Evolutionary conservation across 2,888 invertebrate genomes (phyloP).

Genomic region (Holacanthella duospinosa): DNA sequence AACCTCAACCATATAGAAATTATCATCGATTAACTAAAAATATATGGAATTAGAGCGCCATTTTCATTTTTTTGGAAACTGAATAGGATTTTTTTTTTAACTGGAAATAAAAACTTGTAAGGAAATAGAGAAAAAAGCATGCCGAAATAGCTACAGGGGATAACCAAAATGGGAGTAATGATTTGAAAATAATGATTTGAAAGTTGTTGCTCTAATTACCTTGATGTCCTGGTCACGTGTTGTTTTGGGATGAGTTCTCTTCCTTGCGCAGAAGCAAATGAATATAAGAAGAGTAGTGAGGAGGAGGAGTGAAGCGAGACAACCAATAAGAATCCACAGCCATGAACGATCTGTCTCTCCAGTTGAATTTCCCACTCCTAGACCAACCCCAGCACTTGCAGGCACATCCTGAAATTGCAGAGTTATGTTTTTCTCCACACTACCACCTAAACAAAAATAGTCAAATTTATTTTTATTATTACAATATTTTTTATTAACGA

Average conservation of each 20-base stretch:
- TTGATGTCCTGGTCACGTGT: slow-evolving; percentile 28
- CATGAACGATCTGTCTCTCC: slow-evolving; percentile 19
- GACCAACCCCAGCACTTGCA: slow-evolving; percentile 23
- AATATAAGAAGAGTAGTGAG: slow-evolving; percentile 21
- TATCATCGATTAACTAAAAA: no score
- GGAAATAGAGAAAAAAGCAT: no score
- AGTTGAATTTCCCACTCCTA: slow-evolving; percentile 19
- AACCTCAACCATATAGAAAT: no score
- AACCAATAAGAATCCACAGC: slow-evolving; percentile 27
- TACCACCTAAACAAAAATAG: slow-evolving; percentile 60
- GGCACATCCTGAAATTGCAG: slow-evolving; percentile 45
- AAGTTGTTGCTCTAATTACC: no score
- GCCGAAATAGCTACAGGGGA: no score
- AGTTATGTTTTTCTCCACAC: slow-evolving; percentile 62
- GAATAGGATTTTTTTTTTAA: no score
- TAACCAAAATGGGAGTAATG: no score
- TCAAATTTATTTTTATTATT: neutral
- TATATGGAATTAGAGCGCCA: no score
- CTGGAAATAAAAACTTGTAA: no score
- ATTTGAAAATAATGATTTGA: no score
- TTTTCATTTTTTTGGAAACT: no score
- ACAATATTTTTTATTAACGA: no score
- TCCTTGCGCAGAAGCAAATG: slow-evolving; percentile 26
- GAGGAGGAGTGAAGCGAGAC: slow-evolving; percentile 18
- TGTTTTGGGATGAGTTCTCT: slow-evolving; percentile 23